These are phyloP conservation scores for Drymonia ruficornis DNA, from an alignment of 2,888 invertebrate genomes.

Conservation along the genomic window DNA sequence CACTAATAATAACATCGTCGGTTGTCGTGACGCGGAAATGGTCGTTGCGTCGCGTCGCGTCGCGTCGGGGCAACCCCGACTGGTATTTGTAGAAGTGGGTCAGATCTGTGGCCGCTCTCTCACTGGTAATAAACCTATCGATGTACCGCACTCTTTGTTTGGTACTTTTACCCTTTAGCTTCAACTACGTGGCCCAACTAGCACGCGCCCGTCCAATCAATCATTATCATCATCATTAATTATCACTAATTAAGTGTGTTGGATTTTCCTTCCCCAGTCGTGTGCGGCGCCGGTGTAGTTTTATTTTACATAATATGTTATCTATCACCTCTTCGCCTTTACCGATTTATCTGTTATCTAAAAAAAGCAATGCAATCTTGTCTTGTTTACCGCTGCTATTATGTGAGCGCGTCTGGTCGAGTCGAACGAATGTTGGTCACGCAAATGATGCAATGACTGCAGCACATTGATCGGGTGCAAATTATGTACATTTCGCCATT, in stretches of 20 bases:
- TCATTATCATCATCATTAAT: too few relatives aligned
- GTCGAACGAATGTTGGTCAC: constrained; percentile 11
- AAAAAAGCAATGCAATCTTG: constrained; percentile 8
- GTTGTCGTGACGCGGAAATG: constrained; percentile 23
- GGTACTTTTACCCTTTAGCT: neutral
- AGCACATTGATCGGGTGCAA: neutral
- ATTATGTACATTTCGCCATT: too few relatives aligned
- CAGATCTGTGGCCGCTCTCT: constrained; percentile 7
- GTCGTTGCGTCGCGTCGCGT: neutral
- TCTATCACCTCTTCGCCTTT: constrained; percentile 16
- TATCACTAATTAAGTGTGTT: constrained; percentile 7
- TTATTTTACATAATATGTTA: constrained; percentile 26
- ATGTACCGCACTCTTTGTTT: constrained; percentile 1
- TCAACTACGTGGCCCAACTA: constrained; percentile 2
- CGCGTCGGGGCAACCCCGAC: constrained; percentile 7
- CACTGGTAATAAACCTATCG: neutral
- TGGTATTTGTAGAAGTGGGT: constrained; percentile 22
- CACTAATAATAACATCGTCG: constrained; percentile 15
- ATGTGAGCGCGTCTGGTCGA: constrained; percentile 3
- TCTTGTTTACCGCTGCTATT: constrained; percentile 14
- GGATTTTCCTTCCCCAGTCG: neutral
- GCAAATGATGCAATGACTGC: neutral
- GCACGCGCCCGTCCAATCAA: neutral
- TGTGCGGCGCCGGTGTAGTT: constrained; percentile 8
- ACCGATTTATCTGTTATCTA: constrained; percentile 10